Evolutionary conservation across 2,888 invertebrate genomes (phyloP).

Genomic region (Hyppa rectilinea): DNA sequence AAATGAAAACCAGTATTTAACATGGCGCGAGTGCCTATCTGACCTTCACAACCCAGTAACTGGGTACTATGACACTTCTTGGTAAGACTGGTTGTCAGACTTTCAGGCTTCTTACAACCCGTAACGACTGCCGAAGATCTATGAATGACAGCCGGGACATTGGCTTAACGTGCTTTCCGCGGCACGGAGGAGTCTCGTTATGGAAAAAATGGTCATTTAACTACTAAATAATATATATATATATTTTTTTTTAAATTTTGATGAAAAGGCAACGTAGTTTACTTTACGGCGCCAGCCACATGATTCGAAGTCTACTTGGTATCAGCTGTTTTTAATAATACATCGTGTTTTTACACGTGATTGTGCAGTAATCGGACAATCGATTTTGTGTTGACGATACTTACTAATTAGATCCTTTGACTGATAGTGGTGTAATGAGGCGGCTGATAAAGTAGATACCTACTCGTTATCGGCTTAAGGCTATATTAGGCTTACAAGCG

Average conservation of each 20-base stretch:
- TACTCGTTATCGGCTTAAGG: background rate
- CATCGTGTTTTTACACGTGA: background rate
- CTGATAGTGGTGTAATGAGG: slow-evolving; percentile 15
- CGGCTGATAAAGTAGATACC: background rate
- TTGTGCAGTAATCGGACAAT: background rate
- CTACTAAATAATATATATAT: background rate
- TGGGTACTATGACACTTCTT: too few species aligned
- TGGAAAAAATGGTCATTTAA: too few species aligned
- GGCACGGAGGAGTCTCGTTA: too few species aligned
- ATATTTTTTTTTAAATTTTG: background rate
- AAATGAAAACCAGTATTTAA: too few species aligned
- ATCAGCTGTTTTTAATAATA: background rate
- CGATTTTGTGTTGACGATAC: background rate
- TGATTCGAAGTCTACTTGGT: background rate
- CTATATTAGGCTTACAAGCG: background rate
- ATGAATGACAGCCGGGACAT: too few species aligned
- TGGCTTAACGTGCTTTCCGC: too few species aligned
- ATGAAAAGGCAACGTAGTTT: background rate
- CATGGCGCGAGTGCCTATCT: too few species aligned
- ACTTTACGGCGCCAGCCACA: background rate
- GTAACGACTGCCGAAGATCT: too few species aligned
- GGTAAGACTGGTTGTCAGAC: too few species aligned
- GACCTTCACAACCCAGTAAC: too few species aligned
- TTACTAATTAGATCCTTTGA: background rate
- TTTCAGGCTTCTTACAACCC: too few species aligned